phyloP scores from a whole-genome alignment of 2,888 invertebrate species.

The Eudemis profundana region DNA sequence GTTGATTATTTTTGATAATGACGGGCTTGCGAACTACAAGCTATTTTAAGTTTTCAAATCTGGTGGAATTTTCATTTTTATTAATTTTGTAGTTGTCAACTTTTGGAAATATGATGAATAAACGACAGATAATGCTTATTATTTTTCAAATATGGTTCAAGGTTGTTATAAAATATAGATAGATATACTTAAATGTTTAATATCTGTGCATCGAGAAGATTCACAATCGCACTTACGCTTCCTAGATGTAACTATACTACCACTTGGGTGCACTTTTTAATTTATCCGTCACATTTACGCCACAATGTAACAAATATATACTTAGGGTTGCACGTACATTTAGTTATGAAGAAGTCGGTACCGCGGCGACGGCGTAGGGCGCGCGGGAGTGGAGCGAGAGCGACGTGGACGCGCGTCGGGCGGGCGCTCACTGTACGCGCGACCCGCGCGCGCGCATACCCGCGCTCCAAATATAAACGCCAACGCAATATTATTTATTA shows the following conservation, averaged over 20 bases:
- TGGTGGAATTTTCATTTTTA: too few species aligned
- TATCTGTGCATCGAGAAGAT: conserved; percentile 2
- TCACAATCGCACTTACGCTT: conserved; percentile 3
- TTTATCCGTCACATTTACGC: conserved; percentile 5
- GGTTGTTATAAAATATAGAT: too few species aligned
- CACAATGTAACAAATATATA: conserved; percentile 2
- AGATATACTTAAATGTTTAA: not conserved
- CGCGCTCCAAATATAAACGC: conserved; percentile 60
- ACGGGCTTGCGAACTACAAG: too few species aligned
- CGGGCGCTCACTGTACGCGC: conserved; percentile 38
- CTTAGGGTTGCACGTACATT: conserved; percentile 43
- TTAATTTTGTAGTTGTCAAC: too few species aligned
- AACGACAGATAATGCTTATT: too few species aligned
- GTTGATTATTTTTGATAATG: too few species aligned
- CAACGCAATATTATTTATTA: conserved; percentile 77
- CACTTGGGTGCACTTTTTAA: conserved; percentile 8
- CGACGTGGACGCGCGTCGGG: conserved; percentile 38
- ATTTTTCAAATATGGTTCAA: too few species aligned
- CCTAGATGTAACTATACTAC: not conserved
- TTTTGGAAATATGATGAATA: too few species aligned
- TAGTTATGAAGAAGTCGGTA: conserved; percentile 33
- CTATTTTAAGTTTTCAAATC: too few species aligned
- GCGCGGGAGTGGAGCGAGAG: conserved; percentile 31
- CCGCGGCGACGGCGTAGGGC: conserved; percentile 43
- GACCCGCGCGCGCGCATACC: conserved; percentile 41